Percentiles rank a stretch among this genome's conserved stretches.
Evolutionary conservation across 1,140 invertebrate genomes (phyloP).

Genomic region (Drosophila pectinifera): DNA sequence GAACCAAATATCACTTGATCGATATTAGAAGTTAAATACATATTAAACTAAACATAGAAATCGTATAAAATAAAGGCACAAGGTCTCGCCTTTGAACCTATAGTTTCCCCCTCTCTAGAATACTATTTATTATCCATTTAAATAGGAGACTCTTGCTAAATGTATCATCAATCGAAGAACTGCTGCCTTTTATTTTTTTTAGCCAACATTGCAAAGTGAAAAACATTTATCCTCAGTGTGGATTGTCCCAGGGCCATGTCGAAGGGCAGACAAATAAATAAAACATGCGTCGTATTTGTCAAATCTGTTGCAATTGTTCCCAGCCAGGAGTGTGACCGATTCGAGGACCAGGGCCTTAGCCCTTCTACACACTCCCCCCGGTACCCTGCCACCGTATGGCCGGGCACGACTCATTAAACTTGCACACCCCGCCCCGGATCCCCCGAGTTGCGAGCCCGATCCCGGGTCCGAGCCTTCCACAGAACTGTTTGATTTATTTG

Average conservation of each 20-base stretch:
- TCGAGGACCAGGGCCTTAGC: slow-evolving; percentile 22
- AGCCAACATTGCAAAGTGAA: neutral
- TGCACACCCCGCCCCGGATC: slow-evolving; percentile 25
- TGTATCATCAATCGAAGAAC: no score
- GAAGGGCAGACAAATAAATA: slow-evolving; percentile 51
- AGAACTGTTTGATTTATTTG: slow-evolving; percentile 66
- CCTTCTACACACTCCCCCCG: neutral
- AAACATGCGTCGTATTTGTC: slow-evolving; percentile 73
- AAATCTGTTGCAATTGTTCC: slow-evolving; percentile 71
- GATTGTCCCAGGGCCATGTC: slow-evolving; percentile 1
- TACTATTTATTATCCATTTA: no score
- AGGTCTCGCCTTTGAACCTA: no score
- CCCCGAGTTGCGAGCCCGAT: slow-evolving; percentile 5
- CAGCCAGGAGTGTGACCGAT: slow-evolving; percentile 31
- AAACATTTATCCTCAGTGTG: slow-evolving; percentile 8
- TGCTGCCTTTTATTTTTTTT: neutral
- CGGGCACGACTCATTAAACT: slow-evolving; percentile 63
- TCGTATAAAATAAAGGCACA: no score
- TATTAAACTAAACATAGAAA: no score
- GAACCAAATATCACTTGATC: no score
- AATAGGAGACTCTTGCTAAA: no score
- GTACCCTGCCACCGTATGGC: slow-evolving; percentile 18
- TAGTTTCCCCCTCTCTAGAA: neutral
- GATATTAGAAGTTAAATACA: no score
- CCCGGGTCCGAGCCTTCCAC: slow-evolving; percentile 7